Evolutionary conservation across 2,888 invertebrate species (phyloP).

Genomic region (Acleris holmiana): DNA sequence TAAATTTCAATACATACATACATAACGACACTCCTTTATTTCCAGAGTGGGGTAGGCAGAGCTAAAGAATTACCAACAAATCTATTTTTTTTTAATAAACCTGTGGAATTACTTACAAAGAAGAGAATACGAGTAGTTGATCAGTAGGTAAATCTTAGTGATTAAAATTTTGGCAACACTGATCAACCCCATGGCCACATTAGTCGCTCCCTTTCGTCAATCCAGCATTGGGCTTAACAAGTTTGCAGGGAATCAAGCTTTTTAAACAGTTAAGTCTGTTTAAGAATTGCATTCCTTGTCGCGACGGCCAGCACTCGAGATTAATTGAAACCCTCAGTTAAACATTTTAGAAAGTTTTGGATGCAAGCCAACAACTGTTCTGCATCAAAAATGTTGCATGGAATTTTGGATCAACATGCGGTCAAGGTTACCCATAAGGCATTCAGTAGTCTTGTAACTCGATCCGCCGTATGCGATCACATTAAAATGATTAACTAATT

Average conservation of each 20-base stretch:
- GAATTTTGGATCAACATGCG: slow-evolving; percentile 62
- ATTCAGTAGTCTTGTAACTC: slow-evolving; percentile 19
- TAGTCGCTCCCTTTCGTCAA: slow-evolving; percentile 2
- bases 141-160: too few relatives aligned
- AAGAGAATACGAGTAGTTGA: too few relatives aligned
- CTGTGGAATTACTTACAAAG: too few relatives aligned
- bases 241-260: slow-evolving; percentile 42
- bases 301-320: slow-evolving; percentile 43
- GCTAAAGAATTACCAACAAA: too few relatives aligned
- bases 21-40: too few relatives aligned
- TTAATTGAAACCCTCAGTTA: slow-evolving; percentile 72
- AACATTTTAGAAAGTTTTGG: slow-evolving; percentile 76
- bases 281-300: slow-evolving; percentile 33
- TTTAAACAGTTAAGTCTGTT: slow-evolving; percentile 44
- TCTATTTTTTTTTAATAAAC: too few relatives aligned
- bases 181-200: not conserved
- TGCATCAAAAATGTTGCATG: slow-evolving; percentile 56
- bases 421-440: slow-evolving; percentile 61
- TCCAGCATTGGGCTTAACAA: slow-evolving; percentile 42
- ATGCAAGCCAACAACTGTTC: slow-evolving; percentile 65
- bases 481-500: slow-evolving; percentile 16
- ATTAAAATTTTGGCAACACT: too few relatives aligned
- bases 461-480: slow-evolving; percentile 16
- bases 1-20: too few relatives aligned
- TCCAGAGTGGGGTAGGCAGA: too few relatives aligned